Conservation (phyloP, 2,113 vertebrate genomes). For the Lophochroa leadbeateri region DNA sequence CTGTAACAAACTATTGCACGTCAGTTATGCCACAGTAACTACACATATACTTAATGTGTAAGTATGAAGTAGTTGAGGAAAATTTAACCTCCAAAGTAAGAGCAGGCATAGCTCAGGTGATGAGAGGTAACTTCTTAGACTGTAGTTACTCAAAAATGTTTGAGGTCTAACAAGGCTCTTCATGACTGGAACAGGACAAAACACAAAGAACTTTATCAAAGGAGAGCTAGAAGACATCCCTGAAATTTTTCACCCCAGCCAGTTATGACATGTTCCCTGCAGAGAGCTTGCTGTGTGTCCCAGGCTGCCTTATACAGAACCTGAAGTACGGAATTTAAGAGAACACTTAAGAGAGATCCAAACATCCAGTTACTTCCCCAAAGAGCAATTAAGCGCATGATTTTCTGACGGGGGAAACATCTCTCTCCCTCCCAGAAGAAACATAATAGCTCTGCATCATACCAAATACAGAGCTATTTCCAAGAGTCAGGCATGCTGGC, state of each 20-base stretch:
- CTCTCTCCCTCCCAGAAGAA: background rate
- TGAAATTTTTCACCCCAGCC: background rate
- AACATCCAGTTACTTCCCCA: background rate
- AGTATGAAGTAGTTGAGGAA: background rate
- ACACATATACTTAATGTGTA: rapidly evolving
- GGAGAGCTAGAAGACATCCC: background rate
- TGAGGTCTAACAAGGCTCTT: background rate
- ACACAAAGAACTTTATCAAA: background rate
- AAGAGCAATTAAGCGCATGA: background rate
- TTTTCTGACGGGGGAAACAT: background rate
- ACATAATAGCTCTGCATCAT: background rate
- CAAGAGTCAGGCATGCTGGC: background rate
- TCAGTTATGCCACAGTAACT: background rate
- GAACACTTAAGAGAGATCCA: background rate
- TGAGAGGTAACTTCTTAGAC: background rate
- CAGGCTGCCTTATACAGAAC: background rate
- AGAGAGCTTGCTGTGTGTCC: background rate
- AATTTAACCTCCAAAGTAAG: background rate
- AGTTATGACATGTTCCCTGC: background rate
- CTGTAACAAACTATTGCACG: background rate
- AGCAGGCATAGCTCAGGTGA: background rate
- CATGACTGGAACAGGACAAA: background rate
- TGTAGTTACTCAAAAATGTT: background rate
- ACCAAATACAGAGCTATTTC: background rate
- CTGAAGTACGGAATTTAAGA: background rate